Percentiles rank a stretch among this genome's conserved stretches.
Evolutionary conservation across 2,888 invertebrate genomes (phyloP).

Genomic region (Nymphalis polychloros): DNA sequence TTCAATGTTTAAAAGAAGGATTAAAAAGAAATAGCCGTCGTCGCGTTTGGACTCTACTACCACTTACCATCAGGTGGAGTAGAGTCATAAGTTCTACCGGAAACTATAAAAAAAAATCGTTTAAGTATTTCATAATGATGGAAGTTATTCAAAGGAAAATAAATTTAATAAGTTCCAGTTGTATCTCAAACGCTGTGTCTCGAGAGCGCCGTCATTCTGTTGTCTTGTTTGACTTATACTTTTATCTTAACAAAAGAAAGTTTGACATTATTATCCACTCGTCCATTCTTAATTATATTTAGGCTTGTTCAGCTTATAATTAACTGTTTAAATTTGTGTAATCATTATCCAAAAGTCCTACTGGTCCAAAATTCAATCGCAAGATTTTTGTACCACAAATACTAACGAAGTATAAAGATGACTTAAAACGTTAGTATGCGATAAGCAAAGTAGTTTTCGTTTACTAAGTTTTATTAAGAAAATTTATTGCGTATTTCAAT

Average conservation of each 20-base stretch:
- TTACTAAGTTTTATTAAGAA: no score
- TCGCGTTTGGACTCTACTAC: no score
- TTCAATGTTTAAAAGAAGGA: background rate
- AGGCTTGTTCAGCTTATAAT: background rate
- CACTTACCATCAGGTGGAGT: no score
- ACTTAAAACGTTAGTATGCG: no score
- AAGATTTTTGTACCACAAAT: no score
- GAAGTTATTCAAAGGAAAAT: slow-evolving; percentile 24
- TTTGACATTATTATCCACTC: slow-evolving; percentile 22
- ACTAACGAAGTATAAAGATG: no score
- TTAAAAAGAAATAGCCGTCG: slow-evolving; percentile 13
- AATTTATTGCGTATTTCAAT: no score
- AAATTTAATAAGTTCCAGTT: slow-evolving; percentile 24
- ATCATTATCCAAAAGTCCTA: no score
- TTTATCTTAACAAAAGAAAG: slow-evolving; percentile 25
- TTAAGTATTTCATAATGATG: slow-evolving; percentile 12
- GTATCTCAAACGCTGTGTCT: slow-evolving; percentile 18
- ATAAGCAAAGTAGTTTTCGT: no score
- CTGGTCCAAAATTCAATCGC: no score
- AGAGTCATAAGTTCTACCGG: no score
- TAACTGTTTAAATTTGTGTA: no score
- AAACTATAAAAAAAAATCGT: slow-evolving; percentile 11
- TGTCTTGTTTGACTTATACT: slow-evolving; percentile 25
- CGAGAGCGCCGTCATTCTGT: slow-evolving; percentile 22
- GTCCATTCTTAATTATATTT: slow-evolving; percentile 21